Percentiles rank a stretch among this genome's conserved stretches.
These are phyloP conservation scores for Grallaria varia DNA, from an alignment of 2,113 vertebrate genomes.

Conservation along the genomic window DNA sequence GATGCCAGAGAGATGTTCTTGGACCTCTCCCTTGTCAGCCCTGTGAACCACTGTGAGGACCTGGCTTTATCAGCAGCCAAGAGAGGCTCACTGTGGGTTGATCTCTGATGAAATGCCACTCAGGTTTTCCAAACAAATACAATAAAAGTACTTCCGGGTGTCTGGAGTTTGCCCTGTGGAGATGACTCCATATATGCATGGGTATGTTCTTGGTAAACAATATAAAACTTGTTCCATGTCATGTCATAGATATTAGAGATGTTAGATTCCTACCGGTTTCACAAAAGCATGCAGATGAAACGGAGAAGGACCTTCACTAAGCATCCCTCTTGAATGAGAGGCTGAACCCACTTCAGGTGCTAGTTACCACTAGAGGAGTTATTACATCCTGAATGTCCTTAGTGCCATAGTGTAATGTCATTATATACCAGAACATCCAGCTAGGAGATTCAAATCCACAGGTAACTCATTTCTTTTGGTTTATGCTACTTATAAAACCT, in stretches of 20 bases:
- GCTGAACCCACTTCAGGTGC: background rate
- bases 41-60: background rate
- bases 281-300: background rate
- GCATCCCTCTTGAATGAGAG: background rate
- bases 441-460: background rate
- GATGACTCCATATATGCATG: background rate
- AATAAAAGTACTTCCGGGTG: background rate
- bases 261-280: background rate
- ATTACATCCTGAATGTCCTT: background rate
- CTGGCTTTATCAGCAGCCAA: background rate
- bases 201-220: background rate
- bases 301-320: background rate
- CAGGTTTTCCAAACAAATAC: background rate
- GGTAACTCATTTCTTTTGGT: background rate
- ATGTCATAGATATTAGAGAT: background rate
- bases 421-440: background rate
- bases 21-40: background rate
- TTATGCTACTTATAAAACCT: background rate
- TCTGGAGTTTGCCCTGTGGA: background rate
- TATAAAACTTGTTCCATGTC: background rate
- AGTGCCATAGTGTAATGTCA: background rate
- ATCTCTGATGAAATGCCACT: background rate
- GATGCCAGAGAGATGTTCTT: background rate
- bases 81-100: background rate
- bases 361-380: rapidly evolving